Percentiles rank a stretch among this genome's conserved stretches.
Conservation (phyloP, 1,140 invertebrate species). For the Aphaenogaster rudis region DNA sequence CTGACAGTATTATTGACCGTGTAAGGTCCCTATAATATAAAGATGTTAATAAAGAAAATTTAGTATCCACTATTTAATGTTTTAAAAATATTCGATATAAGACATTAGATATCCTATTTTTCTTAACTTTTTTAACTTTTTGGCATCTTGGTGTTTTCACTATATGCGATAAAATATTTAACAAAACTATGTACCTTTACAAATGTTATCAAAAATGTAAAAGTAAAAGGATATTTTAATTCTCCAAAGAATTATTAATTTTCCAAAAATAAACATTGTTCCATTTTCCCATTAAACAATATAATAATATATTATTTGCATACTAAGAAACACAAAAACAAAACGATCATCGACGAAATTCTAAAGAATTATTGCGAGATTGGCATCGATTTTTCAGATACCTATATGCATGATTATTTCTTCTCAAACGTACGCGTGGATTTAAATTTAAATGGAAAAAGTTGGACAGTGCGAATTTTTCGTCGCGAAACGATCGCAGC, state of each 20-base stretch:
- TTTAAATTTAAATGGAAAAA: slow-evolving; percentile 70
- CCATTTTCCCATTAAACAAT: not conserved
- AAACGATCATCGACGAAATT: not conserved
- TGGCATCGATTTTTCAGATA: slow-evolving; percentile 8
- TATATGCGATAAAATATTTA: not conserved
- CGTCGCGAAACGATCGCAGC: slow-evolving; percentile 32
- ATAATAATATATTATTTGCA: not conserved
- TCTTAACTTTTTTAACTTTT: not conserved
- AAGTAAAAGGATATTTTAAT: not conserved
- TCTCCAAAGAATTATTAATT: not conserved
- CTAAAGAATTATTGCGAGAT: slow-evolving; percentile 12
- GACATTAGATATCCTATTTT: too few relatives aligned
- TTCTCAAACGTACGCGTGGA: slow-evolving; percentile 20
- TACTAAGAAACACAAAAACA: not conserved
- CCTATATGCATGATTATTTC: slow-evolving; percentile 29
- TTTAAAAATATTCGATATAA: not conserved
- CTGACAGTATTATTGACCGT: too few relatives aligned
- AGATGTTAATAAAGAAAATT: too few relatives aligned
- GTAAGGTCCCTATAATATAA: too few relatives aligned
- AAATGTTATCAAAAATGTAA: not conserved
- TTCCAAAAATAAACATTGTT: not conserved
- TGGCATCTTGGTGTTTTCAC: not conserved
- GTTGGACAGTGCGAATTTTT: slow-evolving; percentile 46
- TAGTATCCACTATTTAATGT: too few relatives aligned
- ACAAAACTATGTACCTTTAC: not conserved